Conservation (phyloP, 2,113 vertebrate species). For the Pao palembangensis region DNA sequence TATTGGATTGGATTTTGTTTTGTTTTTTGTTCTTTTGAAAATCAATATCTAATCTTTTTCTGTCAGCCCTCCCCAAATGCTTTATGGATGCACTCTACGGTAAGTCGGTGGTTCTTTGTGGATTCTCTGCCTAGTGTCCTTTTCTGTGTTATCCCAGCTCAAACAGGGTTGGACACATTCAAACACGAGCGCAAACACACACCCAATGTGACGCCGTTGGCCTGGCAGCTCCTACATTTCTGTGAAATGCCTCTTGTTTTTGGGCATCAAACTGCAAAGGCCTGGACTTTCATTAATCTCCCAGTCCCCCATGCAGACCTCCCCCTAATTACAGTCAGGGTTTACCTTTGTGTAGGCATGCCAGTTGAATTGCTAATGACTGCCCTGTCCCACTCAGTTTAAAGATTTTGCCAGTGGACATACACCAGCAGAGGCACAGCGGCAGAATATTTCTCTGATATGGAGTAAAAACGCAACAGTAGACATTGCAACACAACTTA, state of each 20-base stretch:
- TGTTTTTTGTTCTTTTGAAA: conserved; percentile 8
- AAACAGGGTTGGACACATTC: conserved; percentile 3
- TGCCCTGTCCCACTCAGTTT: conserved; percentile 50
- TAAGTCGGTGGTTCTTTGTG: no score
- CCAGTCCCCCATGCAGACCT: conserved; percentile 61
- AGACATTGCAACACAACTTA: no score
- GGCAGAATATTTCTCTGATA: no score
- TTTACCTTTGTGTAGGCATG: conserved; percentile 67
- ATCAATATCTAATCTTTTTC: not conserved
- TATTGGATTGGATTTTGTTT: conserved; percentile 3
- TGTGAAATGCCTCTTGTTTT: conserved; percentile 57
- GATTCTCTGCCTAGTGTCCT: not conserved
- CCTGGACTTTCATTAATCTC: conserved; percentile 71
- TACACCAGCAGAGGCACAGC: conserved; percentile 33
- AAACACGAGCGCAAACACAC: conserved; percentile 7
- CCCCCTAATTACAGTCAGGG: conserved; percentile 69
- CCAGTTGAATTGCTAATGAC: conserved; percentile 69
- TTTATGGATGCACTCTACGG: no score
- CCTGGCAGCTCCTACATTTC: conserved; percentile 56
- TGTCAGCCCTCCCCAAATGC: not conserved
- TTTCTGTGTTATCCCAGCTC: not conserved
- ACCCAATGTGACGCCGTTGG: conserved; percentile 18
- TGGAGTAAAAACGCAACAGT: no score
- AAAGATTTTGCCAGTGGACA: conserved; percentile 46
- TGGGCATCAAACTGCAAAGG: conserved; percentile 50